These are phyloP conservation scores for Eptesicus fuscus DNA, from an alignment of 2,113 vertebrate species.

Conservation along the genomic window DNA sequence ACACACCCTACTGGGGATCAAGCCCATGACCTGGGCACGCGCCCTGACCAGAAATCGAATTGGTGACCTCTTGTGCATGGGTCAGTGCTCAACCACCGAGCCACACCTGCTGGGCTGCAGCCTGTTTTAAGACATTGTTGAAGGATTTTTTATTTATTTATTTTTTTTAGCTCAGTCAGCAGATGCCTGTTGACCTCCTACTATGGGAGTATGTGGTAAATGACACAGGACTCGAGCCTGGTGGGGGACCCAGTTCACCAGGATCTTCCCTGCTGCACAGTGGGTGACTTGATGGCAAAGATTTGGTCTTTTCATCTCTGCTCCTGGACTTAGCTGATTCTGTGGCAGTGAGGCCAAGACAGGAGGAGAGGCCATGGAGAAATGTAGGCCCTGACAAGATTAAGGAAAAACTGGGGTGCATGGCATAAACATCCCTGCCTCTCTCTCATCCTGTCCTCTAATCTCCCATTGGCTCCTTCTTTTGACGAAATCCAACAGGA, in stretches of 20 bases:
- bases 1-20: too few species aligned
- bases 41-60: too few species aligned
- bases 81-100: too few species aligned
- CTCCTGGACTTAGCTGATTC: background rate
- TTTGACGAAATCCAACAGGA: background rate
- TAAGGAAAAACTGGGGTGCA: background rate
- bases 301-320: background rate
- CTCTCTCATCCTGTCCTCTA: background rate
- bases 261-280: too few species aligned
- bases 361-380: background rate
- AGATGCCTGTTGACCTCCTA: background rate
- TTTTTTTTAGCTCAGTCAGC: background rate
- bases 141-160: background rate
- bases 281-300: background rate
- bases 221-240: background rate
- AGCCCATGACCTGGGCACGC: too few species aligned
- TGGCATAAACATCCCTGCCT: accelerated
- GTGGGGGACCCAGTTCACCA: background rate
- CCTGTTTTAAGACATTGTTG: background rate
- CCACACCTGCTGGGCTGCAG: background rate
- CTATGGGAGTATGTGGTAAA: background rate
- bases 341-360: background rate
- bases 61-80: too few species aligned
- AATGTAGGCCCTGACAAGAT: background rate
- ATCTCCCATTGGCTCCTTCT: background rate